phyloP scores from a whole-genome alignment of 2,888 invertebrate species.

The Scaptomyza cyrtandrae region DNA sequence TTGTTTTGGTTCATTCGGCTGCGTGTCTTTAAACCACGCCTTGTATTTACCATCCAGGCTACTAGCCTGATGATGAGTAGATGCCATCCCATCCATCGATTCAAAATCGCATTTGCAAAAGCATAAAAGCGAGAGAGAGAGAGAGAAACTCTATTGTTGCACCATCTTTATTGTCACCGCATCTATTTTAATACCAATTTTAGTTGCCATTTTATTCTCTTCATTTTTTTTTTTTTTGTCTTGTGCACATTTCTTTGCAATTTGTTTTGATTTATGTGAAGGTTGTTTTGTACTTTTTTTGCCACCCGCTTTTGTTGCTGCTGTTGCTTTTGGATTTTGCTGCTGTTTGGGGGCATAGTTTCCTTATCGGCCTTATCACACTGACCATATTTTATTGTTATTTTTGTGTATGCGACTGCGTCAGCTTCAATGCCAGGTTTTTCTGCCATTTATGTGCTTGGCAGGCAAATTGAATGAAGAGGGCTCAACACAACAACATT shows the following conservation, averaged over 20 bases:
- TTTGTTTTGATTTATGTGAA: slow-evolving; percentile 70
- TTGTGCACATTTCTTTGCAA: slow-evolving; percentile 50
- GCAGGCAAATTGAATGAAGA: slow-evolving; percentile 57
- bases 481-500: slow-evolving; percentile 9
- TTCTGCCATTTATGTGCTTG: slow-evolving; percentile 45
- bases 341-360: slow-evolving; percentile 41
- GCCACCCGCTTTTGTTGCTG: slow-evolving; percentile 12
- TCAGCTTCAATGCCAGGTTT: slow-evolving; percentile 30
- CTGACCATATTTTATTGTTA: slow-evolving; percentile 64
- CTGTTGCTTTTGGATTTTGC: slow-evolving; percentile 11
- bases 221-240: slow-evolving; percentile 12
- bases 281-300: slow-evolving; percentile 33
- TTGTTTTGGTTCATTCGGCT: slow-evolving; percentile 26
- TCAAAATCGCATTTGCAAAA: background rate
- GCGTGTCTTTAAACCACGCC: slow-evolving; percentile 18
- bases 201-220: slow-evolving; percentile 21
- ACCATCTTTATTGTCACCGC: slow-evolving; percentile 43
- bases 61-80: slow-evolving; percentile 28
- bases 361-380: slow-evolving; percentile 67
- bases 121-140: background rate
- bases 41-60: slow-evolving; percentile 3
- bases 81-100: slow-evolving; percentile 14
- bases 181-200: slow-evolving; percentile 47
- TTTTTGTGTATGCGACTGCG: slow-evolving; percentile 21
- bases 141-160: slow-evolving; percentile 36